Evolutionary conservation across 2,888 invertebrate species (phyloP), one percentile per base, ranked within the genome.

Genomic region (Druceiella hillmani): DNA sequence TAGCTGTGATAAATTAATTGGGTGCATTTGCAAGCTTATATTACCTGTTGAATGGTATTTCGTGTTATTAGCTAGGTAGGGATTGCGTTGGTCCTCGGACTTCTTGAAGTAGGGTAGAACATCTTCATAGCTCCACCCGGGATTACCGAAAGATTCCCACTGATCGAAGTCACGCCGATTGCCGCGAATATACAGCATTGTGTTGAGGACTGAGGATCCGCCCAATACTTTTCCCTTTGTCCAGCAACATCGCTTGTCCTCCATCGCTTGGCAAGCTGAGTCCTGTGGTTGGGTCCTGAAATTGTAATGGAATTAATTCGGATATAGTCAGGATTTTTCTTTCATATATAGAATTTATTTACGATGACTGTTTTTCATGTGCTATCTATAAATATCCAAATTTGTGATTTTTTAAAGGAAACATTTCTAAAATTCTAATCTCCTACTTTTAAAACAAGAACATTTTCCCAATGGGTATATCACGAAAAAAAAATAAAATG

Each of bases 111-210:
- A 91, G 0, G 83, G 83, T 20, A 92, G 59, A 1, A 89, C 75
- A 45, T 87, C 84, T 36, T 88, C 80, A 58, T 77, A 90, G 1
- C 84, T 78, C 95, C 95, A 95, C 2, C 93, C 93, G 1, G 80
- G 74, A 58, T 91, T 91, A 0, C 93, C 93, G 17, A 83, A 69
- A 0, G 77, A 72, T 22, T 84, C 87, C 94, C 94, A 95, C 35
- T 83, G 77, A 59, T 93, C 87, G 56, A 78, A 95, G 60, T 94
- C 93, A 1, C 85, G 69, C 38, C 78, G 75, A 59, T 92, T 92
- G 1, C 94, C 94, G 43, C 94, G 71, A 27, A 93, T 80, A 58
- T 95, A 94, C 0, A 92, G 74, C 92, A 93, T 92, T 2, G 88
- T 88, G 56, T 92, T 93, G 1, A 92, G 69, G 1, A 90, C 88